Base-by-base conservation (phyloP, 2,888 invertebrate species). In the Clivina fossor region DNA sequence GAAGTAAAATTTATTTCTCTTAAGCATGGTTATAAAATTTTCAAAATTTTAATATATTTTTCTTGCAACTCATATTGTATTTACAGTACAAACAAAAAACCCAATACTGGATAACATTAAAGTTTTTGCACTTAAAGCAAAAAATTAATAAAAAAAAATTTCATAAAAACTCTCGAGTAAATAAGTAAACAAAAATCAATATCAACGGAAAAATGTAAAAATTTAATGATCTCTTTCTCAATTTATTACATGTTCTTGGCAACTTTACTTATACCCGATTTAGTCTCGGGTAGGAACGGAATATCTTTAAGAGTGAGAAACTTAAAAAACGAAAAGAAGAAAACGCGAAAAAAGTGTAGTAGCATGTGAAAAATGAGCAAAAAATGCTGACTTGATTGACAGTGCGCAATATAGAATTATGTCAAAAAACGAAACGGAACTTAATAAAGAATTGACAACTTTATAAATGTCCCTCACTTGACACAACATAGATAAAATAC, bases 381-480 rank as follows among this genome's bases (percentile, higher is more conserved):
- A 22, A 18, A 22, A 37, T 18, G 16, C n/a, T n/a, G 13, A 30
- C 11, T 11, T 50, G 50, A 50, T 50, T 50, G 50, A 50, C 50
- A 41, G 41, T 19, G 3, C 16, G 28, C 50, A 40, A 50, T 50
- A 41, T 50, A 41, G 32, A 30, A 38, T 49, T 19, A 26, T 48
- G n/a, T 35, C 37, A 16, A 30, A 11, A 30, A 32, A n/a, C n/a
- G 35, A 11, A 35, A 15, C n/a, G 16, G 18, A 40, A 30, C 13
- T 50, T 30, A 41, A 13, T 22, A 50, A 28, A 30, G 41, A 50
- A 41, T 22, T 50, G 50, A 40, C 50, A 50, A 30, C 13, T 20
- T 50, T 41, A 50, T 50, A 50, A 50, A 50, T 50, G 50, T 50
- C 38, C 26, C 16, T 28, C 26, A 15, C 24, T 38, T 16, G 38